phyloP scores from a whole-genome alignment of 2,888 invertebrate species.

The Phyto melanocephala region DNA sequence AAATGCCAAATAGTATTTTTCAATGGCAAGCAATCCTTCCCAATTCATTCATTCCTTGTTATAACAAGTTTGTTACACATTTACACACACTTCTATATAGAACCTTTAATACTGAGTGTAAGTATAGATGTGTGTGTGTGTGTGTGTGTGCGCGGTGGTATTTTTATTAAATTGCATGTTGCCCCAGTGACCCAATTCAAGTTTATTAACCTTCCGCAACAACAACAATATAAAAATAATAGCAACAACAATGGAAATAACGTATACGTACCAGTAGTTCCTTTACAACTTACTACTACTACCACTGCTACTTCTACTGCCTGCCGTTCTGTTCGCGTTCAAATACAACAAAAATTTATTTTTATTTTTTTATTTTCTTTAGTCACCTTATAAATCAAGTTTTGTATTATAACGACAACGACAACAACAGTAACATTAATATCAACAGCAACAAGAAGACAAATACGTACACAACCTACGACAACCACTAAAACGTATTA shows the following conservation, averaged over 20 bases:
- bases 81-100: conserved; percentile 6
- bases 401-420: conserved; percentile 21
- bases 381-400: conserved; percentile 39
- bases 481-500: conserved; percentile 37
- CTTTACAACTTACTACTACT: conserved; percentile 3
- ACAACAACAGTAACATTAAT: conserved; percentile 6
- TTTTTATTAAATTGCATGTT: conserved; percentile 72
- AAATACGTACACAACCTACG: conserved; percentile 22
- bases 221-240: no score
- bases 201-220: conserved; percentile 76
- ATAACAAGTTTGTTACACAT: conserved; percentile 15
- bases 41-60: conserved; percentile 8
- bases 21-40: no score
- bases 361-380: neutral
- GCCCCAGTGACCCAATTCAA: conserved; percentile 78
- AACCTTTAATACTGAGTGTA: neutral
- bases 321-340: neutral
- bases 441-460: conserved; percentile 13
- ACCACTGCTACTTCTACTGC: conserved; percentile 14
- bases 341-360: neutral
- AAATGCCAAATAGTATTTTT: no score
- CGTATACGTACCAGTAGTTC: neutral
- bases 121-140: conserved; percentile 20
- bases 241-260: conserved; percentile 26
- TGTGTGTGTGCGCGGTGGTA: conserved; percentile 44